Percentiles rank a stretch among this genome's conserved stretches.
Evolutionary conservation across 2,797 vertebrate species (phyloP).

Genomic region (Euthynnus affinis): DNA sequence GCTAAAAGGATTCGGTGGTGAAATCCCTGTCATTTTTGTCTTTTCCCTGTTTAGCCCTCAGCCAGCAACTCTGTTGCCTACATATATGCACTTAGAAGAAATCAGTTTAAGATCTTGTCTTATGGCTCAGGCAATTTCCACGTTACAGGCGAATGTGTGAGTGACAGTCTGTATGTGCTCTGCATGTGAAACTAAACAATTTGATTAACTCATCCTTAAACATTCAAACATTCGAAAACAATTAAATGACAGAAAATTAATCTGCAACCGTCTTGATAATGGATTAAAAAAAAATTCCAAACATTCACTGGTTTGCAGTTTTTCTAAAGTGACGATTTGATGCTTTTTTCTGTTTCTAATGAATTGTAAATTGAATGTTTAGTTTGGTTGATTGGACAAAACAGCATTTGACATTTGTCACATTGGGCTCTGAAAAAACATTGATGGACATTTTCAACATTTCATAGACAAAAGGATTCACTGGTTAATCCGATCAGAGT

Average conservation of each 20-base stretch:
- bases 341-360: background rate
- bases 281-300: background rate
- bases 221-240: background rate
- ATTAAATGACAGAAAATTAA: background rate
- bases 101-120: conserved; percentile 62
- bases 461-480: background rate
- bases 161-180: conserved; percentile 48
- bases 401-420: background rate
- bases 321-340: background rate
- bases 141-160: conserved; percentile 43
- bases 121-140: conserved; percentile 55
- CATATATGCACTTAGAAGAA: conserved; percentile 76
- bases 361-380: background rate
- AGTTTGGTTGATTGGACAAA: background rate
- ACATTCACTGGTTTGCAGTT: background rate
- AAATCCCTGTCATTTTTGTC: conserved; percentile 87
- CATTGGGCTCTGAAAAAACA: background rate
- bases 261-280: conserved; percentile 19
- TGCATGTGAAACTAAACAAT: conserved; percentile 42
- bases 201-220: conserved; percentile 14
- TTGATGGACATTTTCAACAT: background rate
- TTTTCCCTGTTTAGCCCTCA: conserved; percentile 78
- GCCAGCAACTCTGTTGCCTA: conserved; percentile 71
- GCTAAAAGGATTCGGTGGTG: conserved; percentile 88
- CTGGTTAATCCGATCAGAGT: background rate